A percentile compares a stretch with the other conserved stretches of the same genome.
Conservation (phyloP, 1,140 invertebrate genomes). For the Diorhabda elongata region DNA sequence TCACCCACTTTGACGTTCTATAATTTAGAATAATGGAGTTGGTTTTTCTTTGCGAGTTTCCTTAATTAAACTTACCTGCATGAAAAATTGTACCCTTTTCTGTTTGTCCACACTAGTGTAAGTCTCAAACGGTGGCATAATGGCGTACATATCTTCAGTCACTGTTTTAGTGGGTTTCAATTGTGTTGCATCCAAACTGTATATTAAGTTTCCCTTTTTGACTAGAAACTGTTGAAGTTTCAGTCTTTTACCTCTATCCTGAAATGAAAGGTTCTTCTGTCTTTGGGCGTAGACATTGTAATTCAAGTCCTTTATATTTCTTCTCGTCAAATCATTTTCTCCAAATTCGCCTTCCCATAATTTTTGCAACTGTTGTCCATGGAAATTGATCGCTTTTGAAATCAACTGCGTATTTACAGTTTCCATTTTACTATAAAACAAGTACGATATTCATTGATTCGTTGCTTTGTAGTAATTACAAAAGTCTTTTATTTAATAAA, state of each 20-base stretch:
- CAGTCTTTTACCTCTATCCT: conserved; percentile 75
- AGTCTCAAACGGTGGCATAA: conserved; percentile 81
- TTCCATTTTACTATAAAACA: conserved; percentile 4
- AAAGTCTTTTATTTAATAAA: no score
- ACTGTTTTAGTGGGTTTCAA: conserved; percentile 40
- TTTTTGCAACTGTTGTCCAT: conserved; percentile 80
- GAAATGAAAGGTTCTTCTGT: conserved; percentile 71
- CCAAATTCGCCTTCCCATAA: conserved; percentile 78
- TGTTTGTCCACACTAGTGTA: conserved; percentile 71
- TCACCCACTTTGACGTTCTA: conserved; percentile 78
- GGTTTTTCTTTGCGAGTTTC: no score
- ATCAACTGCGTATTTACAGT: conserved; percentile 63
- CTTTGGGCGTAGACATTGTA: conserved; percentile 72
- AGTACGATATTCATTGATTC: no score
- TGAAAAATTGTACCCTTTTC: conserved; percentile 70
- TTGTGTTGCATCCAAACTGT: conserved; percentile 47
- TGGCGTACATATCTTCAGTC: conserved; percentile 67
- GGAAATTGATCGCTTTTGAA: conserved; percentile 70
- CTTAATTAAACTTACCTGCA: conserved; percentile 58
- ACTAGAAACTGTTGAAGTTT: conserved; percentile 79
- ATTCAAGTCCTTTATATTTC: conserved; percentile 64
- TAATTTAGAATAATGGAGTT: conserved; percentile 10
- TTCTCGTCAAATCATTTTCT: conserved; percentile 63
- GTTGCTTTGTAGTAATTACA: no score
- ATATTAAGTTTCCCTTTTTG: conserved; percentile 69